phyloP scores from a whole-genome alignment of 2,888 invertebrate genomes.

The Prenolepis imparis region DNA sequence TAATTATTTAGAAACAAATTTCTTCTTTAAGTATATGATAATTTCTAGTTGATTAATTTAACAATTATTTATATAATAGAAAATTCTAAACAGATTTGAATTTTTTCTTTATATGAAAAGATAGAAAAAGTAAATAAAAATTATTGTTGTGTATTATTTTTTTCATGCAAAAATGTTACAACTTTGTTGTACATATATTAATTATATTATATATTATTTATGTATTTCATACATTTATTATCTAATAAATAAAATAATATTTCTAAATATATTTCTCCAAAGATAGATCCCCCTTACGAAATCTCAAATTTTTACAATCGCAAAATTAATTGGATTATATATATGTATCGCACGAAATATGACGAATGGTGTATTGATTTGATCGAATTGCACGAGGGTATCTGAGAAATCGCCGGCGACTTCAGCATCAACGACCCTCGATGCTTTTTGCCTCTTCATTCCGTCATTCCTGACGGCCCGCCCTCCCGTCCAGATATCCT shows the following conservation, averaged over 20 bases:
- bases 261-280: slow-evolving; percentile 9
- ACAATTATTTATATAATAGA: background rate
- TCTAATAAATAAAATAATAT: background rate
- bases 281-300: background rate
- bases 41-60: slow-evolving; percentile 5
- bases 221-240: background rate
- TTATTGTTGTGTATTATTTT: background rate
- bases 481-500: slow-evolving; percentile 46
- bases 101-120: background rate
- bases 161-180: background rate
- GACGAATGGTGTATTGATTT: slow-evolving; percentile 41
- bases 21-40: background rate
- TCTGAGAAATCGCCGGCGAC: slow-evolving; percentile 29
- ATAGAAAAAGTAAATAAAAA: background rate
- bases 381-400: slow-evolving; percentile 9
- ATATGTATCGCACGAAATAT: slow-evolving; percentile 23
- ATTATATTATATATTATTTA: background rate
- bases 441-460: slow-evolving; percentile 23
- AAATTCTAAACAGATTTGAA: background rate
- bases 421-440: slow-evolving; percentile 32
- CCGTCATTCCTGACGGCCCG: background rate
- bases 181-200: background rate
- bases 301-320: background rate
- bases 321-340: background rate
- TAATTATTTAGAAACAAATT: slow-evolving; percentile 6